A percentile compares a stretch with the other conserved stretches of the same genome.
Evolutionary conservation across 2,113 vertebrate genomes (phyloP).

Genomic region (Bettongia penicillata): DNA sequence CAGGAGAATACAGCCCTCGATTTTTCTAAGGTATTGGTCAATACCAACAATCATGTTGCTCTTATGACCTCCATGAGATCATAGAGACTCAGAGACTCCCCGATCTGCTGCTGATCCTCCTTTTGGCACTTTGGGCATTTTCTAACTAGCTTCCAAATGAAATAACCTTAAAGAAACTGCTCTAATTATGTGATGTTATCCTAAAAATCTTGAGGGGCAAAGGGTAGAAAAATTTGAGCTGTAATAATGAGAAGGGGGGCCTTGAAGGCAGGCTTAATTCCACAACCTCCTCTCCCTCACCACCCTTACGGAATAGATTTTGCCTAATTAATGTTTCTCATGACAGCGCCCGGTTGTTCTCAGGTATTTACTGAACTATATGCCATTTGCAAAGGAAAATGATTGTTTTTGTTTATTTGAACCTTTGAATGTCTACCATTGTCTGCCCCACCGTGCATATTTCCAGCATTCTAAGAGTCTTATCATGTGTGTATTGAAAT

Average conservation of each 20-base stretch:
- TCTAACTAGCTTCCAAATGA: constrained; percentile 29
- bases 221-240: constrained; percentile 7
- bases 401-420: constrained; percentile 75
- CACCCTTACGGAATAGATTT: constrained; percentile 42
- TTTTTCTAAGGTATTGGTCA: not conserved
- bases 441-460: constrained; percentile 50
- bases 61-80: accelerated
- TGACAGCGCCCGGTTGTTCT: constrained; percentile 53
- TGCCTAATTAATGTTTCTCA: constrained; percentile 73
- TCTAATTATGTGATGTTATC: not conserved
- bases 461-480: constrained; percentile 70
- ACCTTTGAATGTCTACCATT: constrained; percentile 59
- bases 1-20: not conserved
- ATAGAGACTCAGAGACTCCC: not conserved
- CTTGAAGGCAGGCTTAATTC: not conserved
- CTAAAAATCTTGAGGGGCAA: constrained; percentile 11
- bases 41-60: not conserved
- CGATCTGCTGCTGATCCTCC: not conserved
- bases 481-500: constrained; percentile 40
- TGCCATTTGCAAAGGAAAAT: constrained; percentile 70
- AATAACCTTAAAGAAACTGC: constrained; percentile 41
- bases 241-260: not conserved
- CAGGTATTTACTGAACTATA: constrained; percentile 41
- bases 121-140: not conserved
- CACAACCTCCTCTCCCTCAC: not conserved